These are phyloP conservation scores for Ladona fulva DNA, from an alignment of 1,140 invertebrate genomes.

Conservation along the genomic window DNA sequence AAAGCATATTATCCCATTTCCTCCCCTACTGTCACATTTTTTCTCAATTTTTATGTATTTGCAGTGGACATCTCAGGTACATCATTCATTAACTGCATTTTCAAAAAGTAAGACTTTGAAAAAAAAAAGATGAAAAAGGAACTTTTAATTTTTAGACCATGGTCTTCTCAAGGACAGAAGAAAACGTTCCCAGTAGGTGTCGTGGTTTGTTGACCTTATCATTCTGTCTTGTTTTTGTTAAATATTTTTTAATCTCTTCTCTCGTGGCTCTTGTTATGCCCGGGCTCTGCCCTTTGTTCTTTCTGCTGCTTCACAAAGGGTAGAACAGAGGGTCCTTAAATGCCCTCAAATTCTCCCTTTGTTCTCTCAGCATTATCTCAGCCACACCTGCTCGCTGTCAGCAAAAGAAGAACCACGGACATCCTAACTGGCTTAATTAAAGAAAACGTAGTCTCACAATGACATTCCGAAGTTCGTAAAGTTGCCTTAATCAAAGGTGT, in stretches of 20 bases:
- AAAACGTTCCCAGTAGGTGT: too few relatives aligned
- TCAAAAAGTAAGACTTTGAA: background rate
- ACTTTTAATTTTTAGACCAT: too few relatives aligned
- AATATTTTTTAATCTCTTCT: too few relatives aligned
- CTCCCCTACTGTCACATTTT: too few relatives aligned
- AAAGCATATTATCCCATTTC: too few relatives aligned
- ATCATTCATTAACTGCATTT: background rate
- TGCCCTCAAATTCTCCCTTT: background rate
- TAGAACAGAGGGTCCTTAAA: too few relatives aligned
- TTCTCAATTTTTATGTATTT: background rate
- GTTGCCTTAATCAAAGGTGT: slow-evolving; percentile 4
- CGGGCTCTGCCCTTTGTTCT: background rate
- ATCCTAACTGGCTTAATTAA: background rate
- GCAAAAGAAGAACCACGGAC: background rate
- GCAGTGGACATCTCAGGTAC: slow-evolving; percentile 2
- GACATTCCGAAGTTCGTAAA: background rate
- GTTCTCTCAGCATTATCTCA: background rate
- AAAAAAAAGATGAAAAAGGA: too few relatives aligned
- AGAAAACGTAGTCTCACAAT: background rate
- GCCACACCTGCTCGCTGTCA: background rate
- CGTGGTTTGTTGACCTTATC: too few relatives aligned
- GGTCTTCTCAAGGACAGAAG: too few relatives aligned
- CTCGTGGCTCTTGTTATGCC: too few relatives aligned
- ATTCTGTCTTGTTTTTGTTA: too few relatives aligned
- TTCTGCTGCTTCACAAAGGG: background rate